Base-by-base conservation (phyloP, 1,140 invertebrate genomes). In the Micrasema minimum region DNA sequence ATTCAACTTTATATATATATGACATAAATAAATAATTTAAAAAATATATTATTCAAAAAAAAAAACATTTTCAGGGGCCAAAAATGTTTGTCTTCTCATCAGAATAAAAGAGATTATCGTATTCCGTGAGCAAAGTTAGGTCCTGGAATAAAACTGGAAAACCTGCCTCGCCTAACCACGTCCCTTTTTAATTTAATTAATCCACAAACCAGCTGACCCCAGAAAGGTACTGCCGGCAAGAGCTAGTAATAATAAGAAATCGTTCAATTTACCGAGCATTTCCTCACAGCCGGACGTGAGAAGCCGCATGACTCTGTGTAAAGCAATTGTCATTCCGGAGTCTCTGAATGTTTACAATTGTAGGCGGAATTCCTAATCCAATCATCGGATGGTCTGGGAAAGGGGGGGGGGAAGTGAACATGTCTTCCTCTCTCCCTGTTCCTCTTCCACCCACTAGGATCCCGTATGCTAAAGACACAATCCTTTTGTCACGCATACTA, bases 241-340 rank as follows among this genome's bases (percentile, higher is more conserved):
- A 59, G 55, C 37, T 16, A 22, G 55, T 59, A 59, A 59, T 59
- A 59, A 59, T 59, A 59, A 59, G 55, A 59, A 59, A 59, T 59
- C 55, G 55, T 59, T 59, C 55, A 59, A 59, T 59, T 59, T 59
- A 38, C 55, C 2, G 35, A 41, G 35, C 18, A 59, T 59, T 38
- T 59, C 55, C 55, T 59, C 55, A 59, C 55, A n/a, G 18, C 35
- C 35, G 55, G 11, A 35, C 55, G 55, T 38, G 55, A 38, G 55
- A 38, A 22, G 38, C 35, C 55, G 18, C 55, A 23, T 41, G 55
- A 59, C 55, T 59, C 55, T 59, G 55, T 59, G 55, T 59, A 59
- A 59, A 59, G 55, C 55, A 59, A 59, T 59, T 59, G 55, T 59
- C 55, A 59, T 59, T 59, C 55, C 55, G 18, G 55, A 59, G 55